Conservation (phyloP, 2,888 invertebrate species). For the Hydroisotoma schaefferi region DNA sequence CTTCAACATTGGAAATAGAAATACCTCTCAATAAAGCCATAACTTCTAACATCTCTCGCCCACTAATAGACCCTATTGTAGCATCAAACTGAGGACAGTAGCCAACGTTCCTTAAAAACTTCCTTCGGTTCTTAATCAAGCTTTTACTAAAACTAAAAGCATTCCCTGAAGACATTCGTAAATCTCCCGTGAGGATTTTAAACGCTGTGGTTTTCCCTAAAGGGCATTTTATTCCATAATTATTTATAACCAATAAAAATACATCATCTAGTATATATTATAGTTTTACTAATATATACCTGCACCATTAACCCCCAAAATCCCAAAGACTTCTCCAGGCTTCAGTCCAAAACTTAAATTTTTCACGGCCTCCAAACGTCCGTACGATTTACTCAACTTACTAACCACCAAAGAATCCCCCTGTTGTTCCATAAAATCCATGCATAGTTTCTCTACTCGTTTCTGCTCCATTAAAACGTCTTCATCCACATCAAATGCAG, state of each 20-base stretch:
- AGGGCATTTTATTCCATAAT: not conserved
- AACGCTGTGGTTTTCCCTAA: conserved; percentile 18
- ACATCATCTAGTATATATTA: too few relatives aligned
- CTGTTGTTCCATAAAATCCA: too few relatives aligned
- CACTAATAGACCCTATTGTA: conserved; percentile 71
- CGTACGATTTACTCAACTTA: conserved; percentile 34
- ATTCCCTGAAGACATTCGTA: conserved; percentile 53
- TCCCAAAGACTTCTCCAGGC: conserved; percentile 53
- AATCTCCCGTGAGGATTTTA: conserved; percentile 58
- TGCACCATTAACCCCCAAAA: conserved; percentile 36
- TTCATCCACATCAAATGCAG: too few relatives aligned
- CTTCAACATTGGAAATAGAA: conserved; percentile 45
- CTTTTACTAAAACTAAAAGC: conserved; percentile 50
- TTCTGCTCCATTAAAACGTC: too few relatives aligned
- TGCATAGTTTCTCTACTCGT: too few relatives aligned
- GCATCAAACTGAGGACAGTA: conserved; percentile 79
- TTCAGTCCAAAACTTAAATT: conserved; percentile 66
- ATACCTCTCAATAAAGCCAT: conserved; percentile 75
- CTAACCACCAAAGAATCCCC: conserved; percentile 24
- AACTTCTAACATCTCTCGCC: conserved; percentile 67
- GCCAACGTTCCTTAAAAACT: conserved; percentile 40
- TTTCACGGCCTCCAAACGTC: conserved; percentile 59
- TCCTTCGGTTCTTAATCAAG: conserved; percentile 44
- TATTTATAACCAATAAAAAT: too few relatives aligned
- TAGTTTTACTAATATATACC: conserved; percentile 17